phyloP scores from a whole-genome alignment of 2,888 invertebrate genomes.

The Kuschelorhynchus macadamiae region DNA sequence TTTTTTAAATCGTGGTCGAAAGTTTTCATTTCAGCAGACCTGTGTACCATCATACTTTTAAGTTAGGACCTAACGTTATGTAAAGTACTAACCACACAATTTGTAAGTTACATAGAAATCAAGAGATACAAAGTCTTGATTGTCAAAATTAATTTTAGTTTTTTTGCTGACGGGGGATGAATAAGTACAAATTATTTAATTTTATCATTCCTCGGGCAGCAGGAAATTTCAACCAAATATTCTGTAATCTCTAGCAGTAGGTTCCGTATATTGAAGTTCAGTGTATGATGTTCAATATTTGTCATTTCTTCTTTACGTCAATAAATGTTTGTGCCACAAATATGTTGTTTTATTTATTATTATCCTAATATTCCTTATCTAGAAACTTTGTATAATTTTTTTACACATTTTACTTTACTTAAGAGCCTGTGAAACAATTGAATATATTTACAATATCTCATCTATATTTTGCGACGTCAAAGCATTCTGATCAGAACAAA shows the following conservation, averaged over 20 bases:
- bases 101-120: conserved; percentile 9
- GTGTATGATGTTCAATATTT: conserved; percentile 21
- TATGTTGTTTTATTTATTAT: conserved; percentile 4
- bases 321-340: conserved; percentile 35
- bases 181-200: conserved; percentile 35
- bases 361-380: neutral
- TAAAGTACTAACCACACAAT: conserved; percentile 42
- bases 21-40: too few relatives aligned
- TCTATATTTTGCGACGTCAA: neutral
- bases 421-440: neutral
- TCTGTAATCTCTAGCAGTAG: conserved; percentile 29
- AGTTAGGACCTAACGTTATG: conserved; percentile 27
- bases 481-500: too few relatives aligned
- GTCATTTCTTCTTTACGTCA: conserved; percentile 19
- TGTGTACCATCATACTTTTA: conserved; percentile 8
- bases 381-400: too few relatives aligned
- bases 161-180: conserved; percentile 26
- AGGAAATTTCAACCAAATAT: conserved; percentile 40
- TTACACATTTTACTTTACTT: too few relatives aligned
- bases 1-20: too few relatives aligned
- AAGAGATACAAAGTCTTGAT: conserved; percentile 4
- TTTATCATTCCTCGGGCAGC: conserved; percentile 25
- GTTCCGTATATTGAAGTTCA: conserved; percentile 23
- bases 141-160: conserved; percentile 32
- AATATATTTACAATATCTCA: neutral